These are phyloP conservation scores for Pocota personata DNA, from an alignment of 2,888 invertebrate genomes.

Conservation along the genomic window DNA sequence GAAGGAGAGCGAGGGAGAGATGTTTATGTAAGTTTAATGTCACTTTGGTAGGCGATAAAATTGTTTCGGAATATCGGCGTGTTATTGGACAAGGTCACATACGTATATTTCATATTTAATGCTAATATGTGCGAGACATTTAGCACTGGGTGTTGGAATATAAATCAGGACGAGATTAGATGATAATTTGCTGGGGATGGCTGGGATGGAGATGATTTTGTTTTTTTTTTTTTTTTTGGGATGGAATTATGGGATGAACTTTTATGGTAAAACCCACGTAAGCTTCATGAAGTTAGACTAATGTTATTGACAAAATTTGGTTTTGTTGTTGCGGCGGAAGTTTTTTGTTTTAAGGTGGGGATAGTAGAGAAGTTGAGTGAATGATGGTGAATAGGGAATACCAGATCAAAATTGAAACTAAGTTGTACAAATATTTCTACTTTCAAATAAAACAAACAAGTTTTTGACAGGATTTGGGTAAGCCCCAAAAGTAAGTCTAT, in stretches of 20 bases:
- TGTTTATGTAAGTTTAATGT: conserved; percentile 49
- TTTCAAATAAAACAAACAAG: too few relatives aligned
- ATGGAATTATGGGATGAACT: neutral
- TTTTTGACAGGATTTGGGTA: too few relatives aligned
- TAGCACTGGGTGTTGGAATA: conserved; percentile 21
- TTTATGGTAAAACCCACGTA: neutral
- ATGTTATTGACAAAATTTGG: neutral
- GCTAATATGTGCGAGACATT: conserved; percentile 27
- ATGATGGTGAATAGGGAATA: too few relatives aligned
- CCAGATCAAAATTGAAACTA: too few relatives aligned
- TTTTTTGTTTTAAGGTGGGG: too few relatives aligned
- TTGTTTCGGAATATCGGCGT: conserved; percentile 49
- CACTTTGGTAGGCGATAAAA: conserved; percentile 54
- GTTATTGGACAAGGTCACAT: conserved; percentile 54
- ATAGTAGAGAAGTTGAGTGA: too few relatives aligned
- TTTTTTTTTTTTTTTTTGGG: neutral
- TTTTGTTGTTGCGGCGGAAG: too few relatives aligned
- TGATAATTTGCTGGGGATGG: conserved; percentile 40
- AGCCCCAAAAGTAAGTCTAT: too few relatives aligned
- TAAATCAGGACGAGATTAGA: conserved; percentile 52
- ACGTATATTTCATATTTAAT: conserved; percentile 65
- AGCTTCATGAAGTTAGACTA: neutral
- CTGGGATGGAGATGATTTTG: too few relatives aligned
- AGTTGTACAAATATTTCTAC: too few relatives aligned
- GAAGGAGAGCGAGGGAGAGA: neutral